These are phyloP conservation scores for Eonycteris spelaea DNA, from an alignment of 2,113 vertebrate genomes.

Conservation along the genomic window DNA sequence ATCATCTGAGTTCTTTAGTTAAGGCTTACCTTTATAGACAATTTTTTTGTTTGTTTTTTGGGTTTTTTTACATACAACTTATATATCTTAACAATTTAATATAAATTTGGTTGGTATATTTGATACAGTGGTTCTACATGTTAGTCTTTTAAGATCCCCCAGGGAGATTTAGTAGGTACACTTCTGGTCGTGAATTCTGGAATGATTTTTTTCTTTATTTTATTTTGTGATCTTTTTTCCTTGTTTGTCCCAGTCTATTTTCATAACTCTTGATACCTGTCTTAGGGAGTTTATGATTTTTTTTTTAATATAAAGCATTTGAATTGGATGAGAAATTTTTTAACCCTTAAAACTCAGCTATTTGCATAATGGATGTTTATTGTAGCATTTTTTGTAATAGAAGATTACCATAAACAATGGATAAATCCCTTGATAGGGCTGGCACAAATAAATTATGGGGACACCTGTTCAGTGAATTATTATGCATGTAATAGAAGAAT, in stretches of 20 bases:
- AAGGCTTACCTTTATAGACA: neutral
- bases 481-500: neutral
- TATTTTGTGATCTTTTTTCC: neutral
- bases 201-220: neutral
- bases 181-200: neutral
- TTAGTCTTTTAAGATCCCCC: neutral
- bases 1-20: neutral
- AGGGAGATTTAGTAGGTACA: neutral
- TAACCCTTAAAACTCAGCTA: neutral
- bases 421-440: neutral
- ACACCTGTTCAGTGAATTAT: neutral
- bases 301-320: neutral
- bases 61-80: neutral
- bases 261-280: neutral
- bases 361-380: neutral
- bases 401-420: neutral
- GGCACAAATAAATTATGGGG: neutral
- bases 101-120: neutral
- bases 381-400: neutral
- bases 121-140: neutral
- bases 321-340: neutral
- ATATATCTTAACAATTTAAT: neutral
- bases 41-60: neutral
- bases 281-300: neutral
- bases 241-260: neutral